Conservation (phyloP, 1,140 invertebrate genomes). For the Xylocopa sonorina region DNA sequence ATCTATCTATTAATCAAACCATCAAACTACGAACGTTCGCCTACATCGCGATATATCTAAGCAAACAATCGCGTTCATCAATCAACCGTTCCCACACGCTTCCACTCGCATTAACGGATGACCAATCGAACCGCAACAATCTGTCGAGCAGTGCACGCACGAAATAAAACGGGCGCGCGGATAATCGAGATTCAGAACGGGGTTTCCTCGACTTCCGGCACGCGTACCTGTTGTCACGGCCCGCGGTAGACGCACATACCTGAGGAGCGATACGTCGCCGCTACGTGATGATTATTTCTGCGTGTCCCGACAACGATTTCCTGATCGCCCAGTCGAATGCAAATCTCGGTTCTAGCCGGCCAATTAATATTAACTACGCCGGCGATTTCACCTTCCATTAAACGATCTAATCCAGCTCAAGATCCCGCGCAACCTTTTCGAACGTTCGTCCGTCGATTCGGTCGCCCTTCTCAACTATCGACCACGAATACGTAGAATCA, state of each 20-base stretch:
- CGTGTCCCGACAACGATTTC: conserved; percentile 60
- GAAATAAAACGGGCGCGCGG: conserved; percentile 17
- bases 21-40: background rate
- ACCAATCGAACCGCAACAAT: background rate
- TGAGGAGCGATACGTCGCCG: conserved; percentile 51
- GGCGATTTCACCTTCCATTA: conserved; percentile 52
- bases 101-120: background rate
- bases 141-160: background rate
- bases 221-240: conserved; percentile 54
- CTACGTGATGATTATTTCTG: conserved; percentile 69
- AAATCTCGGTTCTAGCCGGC: conserved; percentile 51
- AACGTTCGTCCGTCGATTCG: background rate
- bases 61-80: background rate
- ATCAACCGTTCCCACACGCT: background rate
- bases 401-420: conserved; percentile 58
- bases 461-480: too few species aligned
- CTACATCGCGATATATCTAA: background rate
- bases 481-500: too few species aligned
- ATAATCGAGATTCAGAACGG: conserved; percentile 60
- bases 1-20: background rate
- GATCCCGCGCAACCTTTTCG: conserved; percentile 41
- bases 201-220: conserved; percentile 53
- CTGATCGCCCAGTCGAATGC: conserved; percentile 57
- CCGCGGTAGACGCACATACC: conserved; percentile 38
- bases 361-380: conserved; percentile 67